Evolutionary conservation across 2,888 invertebrate genomes (phyloP), one percentile per base, ranked within the genome.

Genomic region (Hydroisotoma schaefferi): DNA sequence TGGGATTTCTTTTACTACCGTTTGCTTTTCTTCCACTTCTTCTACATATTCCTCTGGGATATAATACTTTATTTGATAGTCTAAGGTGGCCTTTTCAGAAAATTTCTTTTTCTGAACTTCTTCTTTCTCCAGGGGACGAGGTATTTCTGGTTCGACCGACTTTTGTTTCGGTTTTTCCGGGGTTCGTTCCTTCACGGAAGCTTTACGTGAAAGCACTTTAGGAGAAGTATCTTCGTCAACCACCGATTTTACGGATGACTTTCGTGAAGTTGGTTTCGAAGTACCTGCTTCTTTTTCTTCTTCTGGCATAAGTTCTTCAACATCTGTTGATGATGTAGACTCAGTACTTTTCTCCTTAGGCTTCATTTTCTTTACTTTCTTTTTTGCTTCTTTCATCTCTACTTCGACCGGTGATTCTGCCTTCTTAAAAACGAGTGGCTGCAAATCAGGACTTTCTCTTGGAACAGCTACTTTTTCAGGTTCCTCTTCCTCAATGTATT

Each of bases 251-350:
- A 49, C 49, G 6, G 49, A 49, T 26, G 49, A n/a, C 18, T 49
- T 49, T 26, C 49, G 4, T 5, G 49, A 49, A 15, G 43, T 23
- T 43, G 54, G 26, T 23, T 27, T 38, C 3, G 44, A 23, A n/a
- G 23, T 5, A 5, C 12, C 49, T 49, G 4, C 5, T n/a, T 28
- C 28, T 47, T 64, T 60, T 25, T 63, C 26, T 63, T 73, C 26
- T 70, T 74, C 72, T 47, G 76, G 75, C 67, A 76, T 70, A 52
- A 76, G 76, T 66, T 79, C 74, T 66, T 78, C 77, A n/a, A 74
- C 57, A 23, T 12, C 57, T 44, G 44, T 44, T 25, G 38, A n/a
- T 6, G 40, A 18, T 3, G 15, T 46, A 22, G 23, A 1, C 27
- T 43, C 59, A 37, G 12, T 22, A 6, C 18, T 8, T 18, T 29